Evolutionary conservation across 1,140 invertebrate genomes (phyloP).

Genomic region (Drosophila repleta): DNA sequence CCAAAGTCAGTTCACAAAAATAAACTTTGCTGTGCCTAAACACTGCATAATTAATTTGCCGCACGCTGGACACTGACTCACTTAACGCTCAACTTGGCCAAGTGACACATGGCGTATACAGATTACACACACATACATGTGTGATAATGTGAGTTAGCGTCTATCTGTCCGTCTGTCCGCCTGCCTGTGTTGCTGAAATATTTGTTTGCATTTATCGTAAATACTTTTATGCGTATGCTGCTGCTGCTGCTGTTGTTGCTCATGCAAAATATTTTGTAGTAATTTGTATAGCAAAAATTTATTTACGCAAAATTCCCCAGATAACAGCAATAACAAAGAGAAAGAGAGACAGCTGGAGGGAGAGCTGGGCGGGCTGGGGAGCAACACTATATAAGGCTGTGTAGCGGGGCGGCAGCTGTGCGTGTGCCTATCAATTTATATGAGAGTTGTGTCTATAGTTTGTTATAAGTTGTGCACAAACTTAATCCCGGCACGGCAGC

Average conservation of each 20-base stretch:
- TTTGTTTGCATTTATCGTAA: slow-evolving; percentile 75
- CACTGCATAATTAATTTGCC: slow-evolving; percentile 55
- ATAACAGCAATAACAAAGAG: slow-evolving; percentile 3
- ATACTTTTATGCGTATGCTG: slow-evolving; percentile 64
- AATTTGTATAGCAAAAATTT: slow-evolving; percentile 75
- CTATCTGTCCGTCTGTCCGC: neutral
- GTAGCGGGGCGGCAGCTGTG: slow-evolving; percentile 46
- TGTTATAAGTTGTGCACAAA: slow-evolving; percentile 74
- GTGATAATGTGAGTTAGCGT: too few relatives aligned
- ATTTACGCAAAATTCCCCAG: slow-evolving; percentile 65
- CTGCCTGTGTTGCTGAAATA: slow-evolving; percentile 28
- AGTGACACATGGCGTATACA: slow-evolving; percentile 60
- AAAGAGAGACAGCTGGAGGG: too few relatives aligned
- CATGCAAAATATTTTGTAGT: slow-evolving; percentile 80
- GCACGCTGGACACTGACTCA: slow-evolving; percentile 57
- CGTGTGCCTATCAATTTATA: slow-evolving; percentile 64
- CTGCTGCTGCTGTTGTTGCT: slow-evolving; percentile 5
- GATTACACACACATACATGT: slow-evolving; percentile 48
- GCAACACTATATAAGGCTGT: neutral
- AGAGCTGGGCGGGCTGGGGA: neutral
- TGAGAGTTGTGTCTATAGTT: slow-evolving; percentile 56
- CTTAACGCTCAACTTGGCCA: slow-evolving; percentile 63
- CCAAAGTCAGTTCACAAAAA: slow-evolving; percentile 25
- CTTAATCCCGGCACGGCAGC: slow-evolving; percentile 62
- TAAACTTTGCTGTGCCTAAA: slow-evolving; percentile 23